Percentiles rank a stretch among this genome's conserved stretches.
Conservation (phyloP, 1,140 invertebrate species). For the Heliothis subflexa region DNA sequence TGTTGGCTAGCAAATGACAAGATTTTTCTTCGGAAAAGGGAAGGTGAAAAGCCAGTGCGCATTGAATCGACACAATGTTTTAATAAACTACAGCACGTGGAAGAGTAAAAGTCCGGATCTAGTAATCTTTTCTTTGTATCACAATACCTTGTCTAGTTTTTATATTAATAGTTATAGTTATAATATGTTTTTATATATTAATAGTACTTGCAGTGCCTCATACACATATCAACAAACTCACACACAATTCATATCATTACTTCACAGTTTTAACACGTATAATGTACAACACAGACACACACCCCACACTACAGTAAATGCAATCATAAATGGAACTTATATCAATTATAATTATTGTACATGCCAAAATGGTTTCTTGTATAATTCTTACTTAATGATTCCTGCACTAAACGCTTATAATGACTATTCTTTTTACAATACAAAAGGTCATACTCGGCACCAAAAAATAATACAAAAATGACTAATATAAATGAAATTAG, state of each 20-base stretch:
- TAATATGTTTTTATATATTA: too few species aligned
- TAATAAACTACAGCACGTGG: not conserved
- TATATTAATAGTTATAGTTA: not conserved
- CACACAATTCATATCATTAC: too few species aligned
- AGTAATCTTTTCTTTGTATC: not conserved
- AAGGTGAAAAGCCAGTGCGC: not conserved
- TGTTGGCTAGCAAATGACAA: not conserved
- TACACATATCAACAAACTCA: too few species aligned
- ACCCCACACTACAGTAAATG: not conserved
- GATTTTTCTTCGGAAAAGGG: not conserved
- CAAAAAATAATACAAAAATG: not conserved
- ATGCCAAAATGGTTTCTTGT: too few species aligned
- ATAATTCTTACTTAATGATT: too few species aligned
- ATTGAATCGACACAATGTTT: not conserved
- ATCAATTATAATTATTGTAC: not conserved
- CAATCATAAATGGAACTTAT: not conserved
- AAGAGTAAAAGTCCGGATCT: not conserved
- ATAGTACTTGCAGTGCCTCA: too few species aligned
- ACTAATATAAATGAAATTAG: conserved; percentile 9
- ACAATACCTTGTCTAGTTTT: not conserved
- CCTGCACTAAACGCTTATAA: too few species aligned
- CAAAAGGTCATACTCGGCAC: too few species aligned
- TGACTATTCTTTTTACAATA: too few species aligned
- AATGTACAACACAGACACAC: too few species aligned
- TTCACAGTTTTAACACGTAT: too few species aligned